phyloP scores from a whole-genome alignment of 2,113 vertebrate species.

The Chaenogobius annularis region DNA sequence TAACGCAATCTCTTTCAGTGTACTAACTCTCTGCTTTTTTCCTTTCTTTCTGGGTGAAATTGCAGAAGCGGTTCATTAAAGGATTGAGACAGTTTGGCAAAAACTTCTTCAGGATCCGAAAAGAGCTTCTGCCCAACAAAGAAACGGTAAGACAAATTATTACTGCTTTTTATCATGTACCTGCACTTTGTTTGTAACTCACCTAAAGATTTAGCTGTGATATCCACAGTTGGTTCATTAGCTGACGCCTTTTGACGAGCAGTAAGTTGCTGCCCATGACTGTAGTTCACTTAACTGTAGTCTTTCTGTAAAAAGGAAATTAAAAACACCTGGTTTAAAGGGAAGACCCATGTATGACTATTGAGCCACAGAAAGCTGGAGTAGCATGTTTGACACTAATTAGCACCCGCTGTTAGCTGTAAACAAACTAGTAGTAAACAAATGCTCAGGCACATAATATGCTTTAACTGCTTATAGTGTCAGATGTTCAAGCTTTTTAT shows the following conservation, averaged over 20 bases:
- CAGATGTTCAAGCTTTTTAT: conserved; percentile 19
- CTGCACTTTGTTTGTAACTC: conserved; percentile 17
- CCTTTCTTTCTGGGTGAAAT: conserved; percentile 48
- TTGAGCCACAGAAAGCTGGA: conserved; percentile 18
- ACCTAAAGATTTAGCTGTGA: conserved; percentile 3
- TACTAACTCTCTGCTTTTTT: conserved; percentile 54
- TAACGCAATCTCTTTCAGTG: conserved; percentile 33
- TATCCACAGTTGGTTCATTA: conserved; percentile 27
- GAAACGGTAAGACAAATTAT: conserved; percentile 84
- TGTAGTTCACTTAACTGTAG: conserved; percentile 29
- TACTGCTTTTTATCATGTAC: background rate
- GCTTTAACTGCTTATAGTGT: conserved; percentile 24
- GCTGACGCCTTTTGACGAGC: conserved; percentile 43
- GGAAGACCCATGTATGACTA: background rate
- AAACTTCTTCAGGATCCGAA: conserved; percentile 99
- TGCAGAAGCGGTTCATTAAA: conserved; percentile 97
- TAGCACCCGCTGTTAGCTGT: conserved; percentile 38
- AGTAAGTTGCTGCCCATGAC: conserved; percentile 19
- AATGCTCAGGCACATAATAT: conserved; percentile 27
- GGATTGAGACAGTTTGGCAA: conserved; percentile 97
- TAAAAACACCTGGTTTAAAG: conserved; percentile 13
- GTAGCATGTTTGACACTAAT: conserved; percentile 37
- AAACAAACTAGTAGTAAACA: conserved; percentile 39
- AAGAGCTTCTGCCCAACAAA: conserved; percentile 93
- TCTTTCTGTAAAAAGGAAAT: background rate